Base-by-base conservation (phyloP, 2,797 vertebrate genomes). In the Peromyscus eremicus region DNA sequence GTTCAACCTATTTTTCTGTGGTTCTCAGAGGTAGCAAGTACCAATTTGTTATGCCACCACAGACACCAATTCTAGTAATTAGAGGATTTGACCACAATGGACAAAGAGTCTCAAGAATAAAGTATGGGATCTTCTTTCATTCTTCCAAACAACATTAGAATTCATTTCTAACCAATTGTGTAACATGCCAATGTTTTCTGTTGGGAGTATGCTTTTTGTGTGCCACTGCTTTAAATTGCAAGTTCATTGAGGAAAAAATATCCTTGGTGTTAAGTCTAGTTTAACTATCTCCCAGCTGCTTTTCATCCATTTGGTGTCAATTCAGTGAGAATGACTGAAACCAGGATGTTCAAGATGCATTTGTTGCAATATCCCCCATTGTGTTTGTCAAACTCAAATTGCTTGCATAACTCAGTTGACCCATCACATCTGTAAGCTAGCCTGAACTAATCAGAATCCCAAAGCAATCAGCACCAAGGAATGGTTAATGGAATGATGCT, bases 81-180 rank as follows among this genome's bases (percentile, higher is more conserved):
- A 92, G 9, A 94, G 62, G 64, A 66, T 92, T 60, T 94, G 14
- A 32, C 13, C 43, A 52, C 34, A 17, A 43, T 16, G 46, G 37
- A 75, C 21, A 57, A 57, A 84, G 3, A 68, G 62, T 71, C 60
- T 75, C 34, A 82, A 89, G 23, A 25, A 79, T 10, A 93, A 94
- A 80, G 14, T 52, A 29, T 66, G 11, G 5, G 87, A 19, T n/a
- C 34, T 93, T 23, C 5, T 79, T 21, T 97, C 62, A 73, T 49
- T 88, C 77, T 80, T 70, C 29, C 62, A 95, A 70, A 32, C 25
- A 40, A 37, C 27, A 92, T 89, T 91, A 96, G 37, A 97, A 94
- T 60, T 71, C 77, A 87, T 29, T 27, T 75, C 81, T 86, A 82
- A 90, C 87, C 27, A 95, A 71, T 76, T 64, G 60, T 34, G 17